Evolutionary conservation across 2,888 invertebrate genomes (phyloP).

Genomic region (Apeira syringaria): DNA sequence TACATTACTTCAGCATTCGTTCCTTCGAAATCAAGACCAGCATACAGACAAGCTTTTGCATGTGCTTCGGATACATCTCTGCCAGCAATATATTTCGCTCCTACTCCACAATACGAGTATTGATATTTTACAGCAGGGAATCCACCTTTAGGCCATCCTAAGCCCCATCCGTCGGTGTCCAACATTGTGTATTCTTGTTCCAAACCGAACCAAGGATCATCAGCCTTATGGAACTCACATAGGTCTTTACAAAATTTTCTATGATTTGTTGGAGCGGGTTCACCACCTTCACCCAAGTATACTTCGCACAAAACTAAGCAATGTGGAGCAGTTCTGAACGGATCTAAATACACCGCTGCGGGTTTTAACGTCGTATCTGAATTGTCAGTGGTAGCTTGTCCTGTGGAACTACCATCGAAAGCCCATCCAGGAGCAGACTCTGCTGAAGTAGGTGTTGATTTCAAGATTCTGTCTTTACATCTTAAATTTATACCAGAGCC

Average conservation of each 20-base stretch:
- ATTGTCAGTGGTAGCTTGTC: conserved; percentile 91
- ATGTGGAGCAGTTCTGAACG: conserved; percentile 94
- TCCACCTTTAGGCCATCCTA: conserved; percentile 96
- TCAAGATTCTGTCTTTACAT: conserved; percentile 86
- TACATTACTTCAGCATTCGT: conserved; percentile 99
- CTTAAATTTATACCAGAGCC: conserved; percentile 89
- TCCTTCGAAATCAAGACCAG: conserved; percentile 96
- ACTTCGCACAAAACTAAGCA: conserved; percentile 94
- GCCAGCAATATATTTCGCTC: conserved; percentile 95
- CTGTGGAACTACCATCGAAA: conserved; percentile 96
- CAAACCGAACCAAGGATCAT: conserved; percentile 95
- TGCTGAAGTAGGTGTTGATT: conserved; percentile 83
- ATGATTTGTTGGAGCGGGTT: conserved; percentile 89
- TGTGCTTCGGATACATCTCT: conserved; percentile 97
- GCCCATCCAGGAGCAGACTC: conserved; percentile 90
- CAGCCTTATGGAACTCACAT: conserved; percentile 86
- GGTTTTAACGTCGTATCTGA: conserved; percentile 96
- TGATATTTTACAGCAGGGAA: conserved; percentile 96
- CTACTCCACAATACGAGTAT: conserved; percentile 95
- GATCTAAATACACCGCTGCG: conserved; percentile 94
- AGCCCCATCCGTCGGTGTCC: conserved; percentile 93
- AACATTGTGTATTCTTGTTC: conserved; percentile 96
- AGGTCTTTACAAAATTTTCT: conserved; percentile 88
- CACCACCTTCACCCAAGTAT: conserved; percentile 86
- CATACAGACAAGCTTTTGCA: conserved; percentile 91